Conservation (phyloP, 2,888 invertebrate species). For the Dilophus febrilis region DNA sequence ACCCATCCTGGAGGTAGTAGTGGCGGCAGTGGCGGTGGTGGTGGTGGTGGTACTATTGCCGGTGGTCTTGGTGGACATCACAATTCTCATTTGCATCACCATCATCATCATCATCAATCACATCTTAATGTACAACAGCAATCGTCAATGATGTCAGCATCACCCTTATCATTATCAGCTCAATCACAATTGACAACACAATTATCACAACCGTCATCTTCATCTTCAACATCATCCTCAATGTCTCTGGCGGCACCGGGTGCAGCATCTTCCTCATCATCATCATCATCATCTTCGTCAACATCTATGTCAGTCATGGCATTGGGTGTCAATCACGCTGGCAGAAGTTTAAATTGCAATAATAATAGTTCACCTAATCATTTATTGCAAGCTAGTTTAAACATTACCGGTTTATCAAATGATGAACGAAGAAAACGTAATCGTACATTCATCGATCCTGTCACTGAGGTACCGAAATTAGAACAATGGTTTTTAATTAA, state of each 20-base stretch:
- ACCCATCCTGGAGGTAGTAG: too few species aligned
- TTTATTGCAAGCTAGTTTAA: constrained; percentile 40
- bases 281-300: constrained; percentile 14
- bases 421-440: constrained; percentile 88
- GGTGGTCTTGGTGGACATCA: background rate
- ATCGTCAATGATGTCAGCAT: too few species aligned
- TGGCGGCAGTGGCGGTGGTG: too few species aligned
- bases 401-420: constrained; percentile 46
- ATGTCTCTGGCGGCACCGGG: too few species aligned
- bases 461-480: constrained; percentile 86
- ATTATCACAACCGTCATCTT: too few species aligned
- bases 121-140: too few species aligned
- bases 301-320: constrained; percentile 11
- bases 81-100: too few species aligned
- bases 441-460: constrained; percentile 97
- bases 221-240: too few species aligned
- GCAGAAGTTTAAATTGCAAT: background rate
- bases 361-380: constrained; percentile 19
- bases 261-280: constrained; percentile 19
- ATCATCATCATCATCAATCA: too few species aligned
- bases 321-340: too few species aligned
- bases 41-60: too few species aligned
- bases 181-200: too few species aligned
- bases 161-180: background rate
- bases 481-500: constrained; percentile 96